Evolutionary conservation across 2,888 invertebrate genomes (phyloP).

Genomic region (Thereva nobilitata): DNA sequence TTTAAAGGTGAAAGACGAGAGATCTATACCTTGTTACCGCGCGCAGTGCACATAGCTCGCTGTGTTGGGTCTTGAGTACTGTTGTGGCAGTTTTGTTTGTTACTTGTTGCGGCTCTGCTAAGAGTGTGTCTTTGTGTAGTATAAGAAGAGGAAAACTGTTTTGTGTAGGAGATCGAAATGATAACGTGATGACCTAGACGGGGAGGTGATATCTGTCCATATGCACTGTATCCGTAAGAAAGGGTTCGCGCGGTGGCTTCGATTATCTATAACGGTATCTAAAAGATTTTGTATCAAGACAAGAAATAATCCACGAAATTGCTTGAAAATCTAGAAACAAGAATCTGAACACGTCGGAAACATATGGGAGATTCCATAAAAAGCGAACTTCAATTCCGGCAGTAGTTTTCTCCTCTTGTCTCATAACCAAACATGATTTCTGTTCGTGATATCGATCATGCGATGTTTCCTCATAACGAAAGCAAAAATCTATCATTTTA

Average conservation of each 20-base stretch:
- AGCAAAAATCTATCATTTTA: no score
- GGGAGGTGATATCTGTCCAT: slow-evolving; percentile 20
- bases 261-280: slow-evolving; percentile 19
- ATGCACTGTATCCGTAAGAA: neutral
- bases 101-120: no score
- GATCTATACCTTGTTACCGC: slow-evolving; percentile 12
- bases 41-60: slow-evolving; percentile 1
- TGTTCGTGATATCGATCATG: slow-evolving; percentile 26
- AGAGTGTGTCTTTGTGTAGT: no score
- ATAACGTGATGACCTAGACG: slow-evolving; percentile 32
- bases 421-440: slow-evolving; percentile 19
- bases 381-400: slow-evolving; percentile 10
- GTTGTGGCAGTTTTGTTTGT: slow-evolving; percentile 16
- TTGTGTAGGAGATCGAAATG: slow-evolving; percentile 28
- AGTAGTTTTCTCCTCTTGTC: neutral
- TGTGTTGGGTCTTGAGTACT: slow-evolving; percentile 20
- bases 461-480: slow-evolving; percentile 14
- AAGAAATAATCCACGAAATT: neutral
- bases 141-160: slow-evolving; percentile 1
- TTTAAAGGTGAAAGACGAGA: slow-evolving; percentile 34
- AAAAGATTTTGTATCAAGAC: slow-evolving; percentile 12
- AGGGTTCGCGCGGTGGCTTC: no score
- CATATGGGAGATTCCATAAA: slow-evolving; percentile 25
- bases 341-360: slow-evolving; percentile 6
- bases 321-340: neutral